A percentile compares a stretch with the other conserved stretches of the same genome.
Evolutionary conservation across 2,797 vertebrate genomes (phyloP).

Genomic region (Chelon auratus): DNA sequence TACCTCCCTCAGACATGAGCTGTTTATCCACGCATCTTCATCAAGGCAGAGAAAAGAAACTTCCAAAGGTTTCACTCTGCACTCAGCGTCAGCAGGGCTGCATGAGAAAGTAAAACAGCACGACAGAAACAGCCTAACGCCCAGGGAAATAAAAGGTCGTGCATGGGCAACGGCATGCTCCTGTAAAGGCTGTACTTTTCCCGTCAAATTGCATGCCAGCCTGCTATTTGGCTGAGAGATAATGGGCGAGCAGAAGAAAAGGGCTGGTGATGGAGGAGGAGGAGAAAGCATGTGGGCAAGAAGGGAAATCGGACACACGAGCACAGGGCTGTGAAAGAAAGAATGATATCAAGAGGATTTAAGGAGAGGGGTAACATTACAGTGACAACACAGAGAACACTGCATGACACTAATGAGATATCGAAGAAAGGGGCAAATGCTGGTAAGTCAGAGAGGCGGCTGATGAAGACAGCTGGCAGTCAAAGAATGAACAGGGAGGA

Average conservation of each 20-base stretch:
- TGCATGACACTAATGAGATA: constrained; percentile 60
- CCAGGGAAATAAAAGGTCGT: constrained; percentile 43
- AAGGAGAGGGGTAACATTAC: constrained; percentile 57
- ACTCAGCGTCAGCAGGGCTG: constrained; percentile 15
- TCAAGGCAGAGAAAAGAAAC: constrained; percentile 27
- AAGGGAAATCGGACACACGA: constrained; percentile 61
- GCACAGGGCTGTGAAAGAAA: constrained; percentile 45
- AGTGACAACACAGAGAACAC: constrained; percentile 58
- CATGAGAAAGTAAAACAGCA: constrained; percentile 24
- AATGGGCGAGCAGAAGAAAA: constrained; percentile 56
- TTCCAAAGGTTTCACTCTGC: constrained; percentile 40
- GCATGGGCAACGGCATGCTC: constrained; percentile 39
- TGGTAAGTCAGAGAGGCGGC: constrained; percentile 40
- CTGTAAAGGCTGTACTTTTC: constrained; percentile 58
- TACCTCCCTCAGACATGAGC: constrained; percentile 33
- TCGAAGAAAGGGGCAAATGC: constrained; percentile 49
- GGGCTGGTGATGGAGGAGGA: constrained; percentile 51
- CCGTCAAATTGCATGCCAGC: constrained; percentile 62
- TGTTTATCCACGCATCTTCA: constrained; percentile 54
- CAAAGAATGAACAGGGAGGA: constrained; percentile 15
- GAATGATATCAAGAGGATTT: constrained; percentile 61
- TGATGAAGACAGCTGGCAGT: constrained; percentile 32
- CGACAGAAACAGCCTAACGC: constrained; percentile 42
- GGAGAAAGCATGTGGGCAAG: constrained; percentile 50
- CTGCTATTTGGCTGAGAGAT: constrained; percentile 71